Evolutionary conservation across 2,113 vertebrate species (phyloP), one percentile per base, ranked within the genome.

Genomic region (Nannobrachium achirus): DNA sequence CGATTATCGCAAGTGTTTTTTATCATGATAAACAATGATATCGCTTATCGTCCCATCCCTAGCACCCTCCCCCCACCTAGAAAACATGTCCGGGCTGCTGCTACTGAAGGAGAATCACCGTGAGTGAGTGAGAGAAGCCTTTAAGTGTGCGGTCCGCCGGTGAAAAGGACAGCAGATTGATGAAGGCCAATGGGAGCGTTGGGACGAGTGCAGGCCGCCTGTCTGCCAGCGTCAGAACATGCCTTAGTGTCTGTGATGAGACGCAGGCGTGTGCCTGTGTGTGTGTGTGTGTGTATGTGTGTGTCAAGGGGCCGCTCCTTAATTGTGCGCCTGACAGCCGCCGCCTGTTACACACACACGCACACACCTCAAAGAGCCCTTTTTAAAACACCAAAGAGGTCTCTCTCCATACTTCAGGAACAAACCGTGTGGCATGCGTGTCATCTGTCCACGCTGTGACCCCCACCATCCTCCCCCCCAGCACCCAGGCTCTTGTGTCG

Each of bases 141-240:
- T 8, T 41, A 53, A 72, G 77, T 58, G 73, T 76, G 48, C 62
- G 66, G 16, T 39, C 55, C n/a, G 69, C 14, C 80, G 85, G 60
- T 85, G 78, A 82, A 82, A 84, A 73, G 63, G 53, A 59, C 66
- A 79, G 74, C 79, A 58, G 84, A 80, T 76, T 87, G 82, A 87
- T 88, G 82, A 82, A 69, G 83, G 39, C 81, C 63, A 0, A 60
- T 58, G 84, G 79, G 84, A 73, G 59, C 11, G 59, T 68, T 13
- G 58, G 16, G 63, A 45, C 40, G 66, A 85, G 86, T 51, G 73
- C 14, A 33, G 38, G 50, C 52, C 44, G 73, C 79, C 84, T 86
- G 83, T 79, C 75, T 57, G 63, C 71, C 53, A 79, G 78, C 84
- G 77, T 81, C 69, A 68, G 53, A 61, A 39, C 80, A 78, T 51